Evolutionary conservation across 2,113 vertebrate species (phyloP).

Genomic region (Boleophthalmus pectinirostris): DNA sequence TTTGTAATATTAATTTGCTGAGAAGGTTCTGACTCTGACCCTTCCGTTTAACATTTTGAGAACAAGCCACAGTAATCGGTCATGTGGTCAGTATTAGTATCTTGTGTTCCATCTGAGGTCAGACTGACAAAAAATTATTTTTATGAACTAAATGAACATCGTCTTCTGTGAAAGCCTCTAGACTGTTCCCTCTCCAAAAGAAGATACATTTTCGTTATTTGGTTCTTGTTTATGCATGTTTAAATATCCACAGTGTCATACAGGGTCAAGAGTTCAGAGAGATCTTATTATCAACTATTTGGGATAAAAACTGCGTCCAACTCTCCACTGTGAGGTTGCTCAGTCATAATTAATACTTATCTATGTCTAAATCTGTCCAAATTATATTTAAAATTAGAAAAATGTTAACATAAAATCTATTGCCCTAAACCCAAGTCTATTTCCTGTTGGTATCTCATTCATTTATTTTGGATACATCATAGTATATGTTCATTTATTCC

Average conservation of each 20-base stretch:
- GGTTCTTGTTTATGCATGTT: conserved; percentile 24
- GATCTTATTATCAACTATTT: conserved; percentile 50
- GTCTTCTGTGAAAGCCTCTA: neutral
- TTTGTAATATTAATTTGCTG: neutral
- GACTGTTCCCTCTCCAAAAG: conserved; percentile 6
- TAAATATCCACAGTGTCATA: conserved; percentile 14
- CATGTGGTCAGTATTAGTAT: conserved; percentile 4
- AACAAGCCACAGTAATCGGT: conserved; percentile 4
- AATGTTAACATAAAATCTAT: no score
- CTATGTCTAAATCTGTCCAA: no score
- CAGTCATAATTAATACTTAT: neutral
- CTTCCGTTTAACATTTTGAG: neutral
- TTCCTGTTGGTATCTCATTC: neutral
- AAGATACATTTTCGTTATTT: conserved; percentile 11
- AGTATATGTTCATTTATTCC: conserved; percentile 32
- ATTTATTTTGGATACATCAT: neutral
- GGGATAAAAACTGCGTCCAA: conserved; percentile 50
- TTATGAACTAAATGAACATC: neutral
- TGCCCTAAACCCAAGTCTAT: neutral
- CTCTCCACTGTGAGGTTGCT: conserved; percentile 2
- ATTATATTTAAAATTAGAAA: no score
- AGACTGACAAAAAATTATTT: neutral
- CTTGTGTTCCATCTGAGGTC: conserved; percentile 3
- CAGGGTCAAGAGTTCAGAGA: conserved; percentile 10
- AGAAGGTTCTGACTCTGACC: no score